These are phyloP conservation scores for Drosophila cracens DNA, from an alignment of 2,888 invertebrate species.

Conservation along the genomic window DNA sequence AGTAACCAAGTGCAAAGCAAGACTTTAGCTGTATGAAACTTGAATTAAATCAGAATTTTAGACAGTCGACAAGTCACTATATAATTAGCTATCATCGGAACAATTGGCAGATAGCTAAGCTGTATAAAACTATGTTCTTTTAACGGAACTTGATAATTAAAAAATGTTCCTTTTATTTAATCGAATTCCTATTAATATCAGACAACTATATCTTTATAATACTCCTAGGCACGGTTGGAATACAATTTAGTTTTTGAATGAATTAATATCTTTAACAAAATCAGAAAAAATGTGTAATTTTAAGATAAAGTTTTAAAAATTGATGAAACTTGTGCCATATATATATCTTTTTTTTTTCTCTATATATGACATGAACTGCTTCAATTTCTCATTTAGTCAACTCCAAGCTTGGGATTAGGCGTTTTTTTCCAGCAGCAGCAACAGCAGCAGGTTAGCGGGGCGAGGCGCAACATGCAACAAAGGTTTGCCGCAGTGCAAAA, in stretches of 20 bases:
- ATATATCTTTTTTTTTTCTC: not conserved
- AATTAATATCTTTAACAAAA: not conserved
- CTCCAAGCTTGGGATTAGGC: conserved; percentile 41
- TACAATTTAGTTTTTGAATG: not conserved
- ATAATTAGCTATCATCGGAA: not conserved
- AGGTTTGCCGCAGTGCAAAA: conserved; percentile 45
- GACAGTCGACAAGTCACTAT: not conserved
- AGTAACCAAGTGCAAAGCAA: not conserved
- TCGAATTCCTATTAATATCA: not conserved
- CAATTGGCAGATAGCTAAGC: too few relatives aligned
- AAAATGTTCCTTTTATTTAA: not conserved
- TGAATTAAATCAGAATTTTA: not conserved
- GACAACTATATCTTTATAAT: not conserved
- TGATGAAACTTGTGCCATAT: not conserved
- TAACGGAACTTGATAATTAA: not conserved
- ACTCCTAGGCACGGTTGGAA: too few relatives aligned
- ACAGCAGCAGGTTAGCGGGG: conserved; percentile 57
- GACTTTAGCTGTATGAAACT: not conserved
- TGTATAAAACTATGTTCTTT: not conserved
- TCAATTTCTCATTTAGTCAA: not conserved
- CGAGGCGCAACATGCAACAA: conserved; percentile 55
- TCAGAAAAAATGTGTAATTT: not conserved
- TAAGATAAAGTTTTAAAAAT: not conserved
- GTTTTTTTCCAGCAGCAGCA: conserved; percentile 48
- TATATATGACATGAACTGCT: not conserved